A percentile compares a stretch with the other conserved stretches of the same genome.
These are phyloP conservation scores for Copidosoma aretas DNA, from an alignment of 2,888 invertebrate genomes.

Conservation along the genomic window DNA sequence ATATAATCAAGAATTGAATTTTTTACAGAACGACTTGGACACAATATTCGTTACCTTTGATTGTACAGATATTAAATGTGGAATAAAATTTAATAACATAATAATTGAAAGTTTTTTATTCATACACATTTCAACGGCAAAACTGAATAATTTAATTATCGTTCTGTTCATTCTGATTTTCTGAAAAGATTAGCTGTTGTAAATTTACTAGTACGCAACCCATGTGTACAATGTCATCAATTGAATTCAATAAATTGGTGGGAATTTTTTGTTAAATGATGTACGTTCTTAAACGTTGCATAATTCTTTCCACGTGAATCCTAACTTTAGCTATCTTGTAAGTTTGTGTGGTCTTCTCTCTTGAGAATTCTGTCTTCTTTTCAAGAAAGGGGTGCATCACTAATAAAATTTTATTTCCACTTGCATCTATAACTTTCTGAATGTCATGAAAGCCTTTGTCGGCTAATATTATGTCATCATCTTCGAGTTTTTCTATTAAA, in stretches of 20 bases:
- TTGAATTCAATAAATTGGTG: constrained; percentile 15
- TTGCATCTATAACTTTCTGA: constrained; percentile 20
- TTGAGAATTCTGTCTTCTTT: constrained; percentile 13
- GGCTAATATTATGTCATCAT: constrained; percentile 37
- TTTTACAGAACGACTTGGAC: background rate
- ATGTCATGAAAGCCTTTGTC: constrained; percentile 43
- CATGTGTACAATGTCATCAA: constrained; percentile 19
- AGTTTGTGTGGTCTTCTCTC: constrained; percentile 14
- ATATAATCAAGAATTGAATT: constrained; percentile 1
- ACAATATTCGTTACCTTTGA: background rate
- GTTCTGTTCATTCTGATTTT: too few species aligned
- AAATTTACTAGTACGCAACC: constrained; percentile 24
- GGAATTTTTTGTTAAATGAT: constrained; percentile 18
- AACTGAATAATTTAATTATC: too few species aligned
- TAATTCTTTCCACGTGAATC: constrained; percentile 18
- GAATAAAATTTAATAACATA: too few species aligned
- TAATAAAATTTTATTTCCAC: constrained; percentile 26
- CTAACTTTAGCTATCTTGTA: background rate
- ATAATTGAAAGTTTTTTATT: too few species aligned
- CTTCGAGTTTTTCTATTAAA: constrained; percentile 36
- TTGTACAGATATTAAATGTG: background rate
- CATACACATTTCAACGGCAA: background rate
- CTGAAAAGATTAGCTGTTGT: constrained; percentile 11
- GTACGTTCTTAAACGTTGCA: constrained; percentile 18
- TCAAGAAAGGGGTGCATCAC: constrained; percentile 20